These are phyloP conservation scores for Uropetala carovei DNA, from an alignment of 2,888 invertebrate species.

Conservation along the genomic window DNA sequence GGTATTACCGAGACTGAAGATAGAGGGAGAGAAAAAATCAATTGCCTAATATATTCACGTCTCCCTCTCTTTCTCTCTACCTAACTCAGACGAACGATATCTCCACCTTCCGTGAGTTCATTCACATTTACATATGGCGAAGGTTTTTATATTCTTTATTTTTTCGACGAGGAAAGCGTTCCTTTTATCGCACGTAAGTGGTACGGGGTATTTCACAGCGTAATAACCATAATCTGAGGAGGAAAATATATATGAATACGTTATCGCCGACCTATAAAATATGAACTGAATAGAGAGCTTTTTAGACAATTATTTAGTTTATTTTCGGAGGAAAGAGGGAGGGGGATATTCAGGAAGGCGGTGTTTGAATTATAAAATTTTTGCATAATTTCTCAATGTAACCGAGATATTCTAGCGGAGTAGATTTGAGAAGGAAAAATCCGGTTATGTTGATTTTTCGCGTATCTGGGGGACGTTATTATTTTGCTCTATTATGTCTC, in stretches of 20 bases:
- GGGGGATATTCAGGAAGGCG: background rate
- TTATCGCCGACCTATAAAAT: background rate
- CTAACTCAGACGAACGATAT: conserved; percentile 8
- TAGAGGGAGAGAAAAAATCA: conserved; percentile 37
- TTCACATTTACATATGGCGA: conserved; percentile 42
- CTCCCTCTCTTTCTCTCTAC: background rate
- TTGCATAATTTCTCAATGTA: conserved; percentile 8
- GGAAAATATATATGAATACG: conserved; percentile 3
- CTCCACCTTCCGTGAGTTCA: conserved; percentile 56
- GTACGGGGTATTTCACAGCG: background rate
- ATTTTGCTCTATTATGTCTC: too few species aligned
- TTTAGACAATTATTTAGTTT: background rate
- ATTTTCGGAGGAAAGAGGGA: background rate
- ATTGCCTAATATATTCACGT: conserved; percentile 44
- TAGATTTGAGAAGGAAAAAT: too few species aligned
- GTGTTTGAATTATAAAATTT: background rate
- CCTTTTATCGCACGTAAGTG: conserved; percentile 2
- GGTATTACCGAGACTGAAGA: background rate
- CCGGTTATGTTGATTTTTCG: too few species aligned
- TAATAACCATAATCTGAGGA: conserved; percentile 7
- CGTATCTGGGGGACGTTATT: too few species aligned
- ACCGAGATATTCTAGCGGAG: background rate
- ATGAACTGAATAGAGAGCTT: background rate
- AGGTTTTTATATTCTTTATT: background rate
- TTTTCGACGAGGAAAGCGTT: conserved; percentile 14